These are phyloP conservation scores for Oplegnathus fasciatus DNA, from an alignment of 2,113 vertebrate species.

Conservation along the genomic window DNA sequence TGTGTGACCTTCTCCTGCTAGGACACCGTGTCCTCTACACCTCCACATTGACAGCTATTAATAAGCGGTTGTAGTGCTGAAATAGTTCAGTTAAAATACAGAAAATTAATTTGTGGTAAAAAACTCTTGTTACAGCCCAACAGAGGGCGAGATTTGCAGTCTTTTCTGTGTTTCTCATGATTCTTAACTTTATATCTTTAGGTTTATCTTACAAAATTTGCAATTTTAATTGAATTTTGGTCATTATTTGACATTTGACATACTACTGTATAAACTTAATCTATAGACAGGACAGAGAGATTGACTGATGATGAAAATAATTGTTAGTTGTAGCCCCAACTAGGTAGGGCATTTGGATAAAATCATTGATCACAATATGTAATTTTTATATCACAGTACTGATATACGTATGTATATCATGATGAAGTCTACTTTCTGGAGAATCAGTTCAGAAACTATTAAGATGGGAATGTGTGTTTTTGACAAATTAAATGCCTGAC, in stretches of 20 bases:
- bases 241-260: too few species aligned
- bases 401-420: too few species aligned
- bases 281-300: background rate
- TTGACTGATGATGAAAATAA: too few species aligned
- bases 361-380: too few species aligned
- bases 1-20: background rate
- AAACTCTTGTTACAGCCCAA: background rate
- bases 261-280: too few species aligned
- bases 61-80: background rate
- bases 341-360: too few species aligned
- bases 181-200: background rate
- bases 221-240: background rate
- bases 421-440: too few species aligned
- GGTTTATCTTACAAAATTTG: background rate
- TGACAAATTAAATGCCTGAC: background rate
- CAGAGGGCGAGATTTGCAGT: background rate
- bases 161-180: background rate
- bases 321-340: too few species aligned
- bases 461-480: background rate
- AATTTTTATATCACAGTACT: too few species aligned
- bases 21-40: background rate
- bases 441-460: too few species aligned
- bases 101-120: background rate
- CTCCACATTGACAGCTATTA: background rate
- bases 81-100: background rate